These are phyloP conservation scores for Coregonus clupeaformis DNA, from an alignment of 2,113 vertebrate species.

Conservation along the genomic window DNA sequence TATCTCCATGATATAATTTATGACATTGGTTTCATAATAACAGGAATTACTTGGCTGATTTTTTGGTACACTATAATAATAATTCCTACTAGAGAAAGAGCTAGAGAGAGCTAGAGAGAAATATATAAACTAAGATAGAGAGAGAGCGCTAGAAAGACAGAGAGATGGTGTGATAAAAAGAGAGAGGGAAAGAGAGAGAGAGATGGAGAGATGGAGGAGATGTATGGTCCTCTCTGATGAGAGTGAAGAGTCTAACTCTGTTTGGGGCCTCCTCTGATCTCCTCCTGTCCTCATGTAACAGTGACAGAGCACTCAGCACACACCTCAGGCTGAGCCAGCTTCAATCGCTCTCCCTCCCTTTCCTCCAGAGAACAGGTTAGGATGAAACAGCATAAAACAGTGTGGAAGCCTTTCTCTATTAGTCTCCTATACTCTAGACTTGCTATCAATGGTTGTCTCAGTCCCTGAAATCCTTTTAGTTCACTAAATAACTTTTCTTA, in stretches of 20 bases:
- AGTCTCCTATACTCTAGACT: slow-evolving; percentile 17
- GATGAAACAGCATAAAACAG: slow-evolving; percentile 33
- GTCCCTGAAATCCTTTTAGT: slow-evolving; percentile 35
- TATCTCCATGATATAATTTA: neutral
- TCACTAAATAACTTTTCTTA: slow-evolving; percentile 54
- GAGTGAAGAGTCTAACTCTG: neutral
- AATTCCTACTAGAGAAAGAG: neutral
- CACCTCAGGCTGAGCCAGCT: slow-evolving; percentile 33
- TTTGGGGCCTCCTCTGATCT: slow-evolving; percentile 13
- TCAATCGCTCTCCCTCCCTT: slow-evolving; percentile 17
- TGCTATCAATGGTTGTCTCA: slow-evolving; percentile 13
- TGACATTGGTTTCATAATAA: slow-evolving; percentile 15
- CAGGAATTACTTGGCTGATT: neutral
- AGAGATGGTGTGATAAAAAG: too few species aligned
- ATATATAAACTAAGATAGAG: neutral
- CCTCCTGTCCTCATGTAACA: slow-evolving; percentile 4
- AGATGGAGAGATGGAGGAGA: neutral
- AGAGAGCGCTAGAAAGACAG: neutral
- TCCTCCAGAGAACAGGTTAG: slow-evolving; percentile 24
- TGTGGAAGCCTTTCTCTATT: slow-evolving; percentile 5
- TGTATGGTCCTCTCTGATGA: neutral
- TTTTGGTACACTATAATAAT: neutral
- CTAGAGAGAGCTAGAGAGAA: neutral
- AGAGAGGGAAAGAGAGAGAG: too few species aligned
- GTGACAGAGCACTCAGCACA: slow-evolving; percentile 10